Evolutionary conservation across 2,797 vertebrate species (phyloP), one percentile per base, ranked within the genome.

Genomic region (Hybognathus amarus): DNA sequence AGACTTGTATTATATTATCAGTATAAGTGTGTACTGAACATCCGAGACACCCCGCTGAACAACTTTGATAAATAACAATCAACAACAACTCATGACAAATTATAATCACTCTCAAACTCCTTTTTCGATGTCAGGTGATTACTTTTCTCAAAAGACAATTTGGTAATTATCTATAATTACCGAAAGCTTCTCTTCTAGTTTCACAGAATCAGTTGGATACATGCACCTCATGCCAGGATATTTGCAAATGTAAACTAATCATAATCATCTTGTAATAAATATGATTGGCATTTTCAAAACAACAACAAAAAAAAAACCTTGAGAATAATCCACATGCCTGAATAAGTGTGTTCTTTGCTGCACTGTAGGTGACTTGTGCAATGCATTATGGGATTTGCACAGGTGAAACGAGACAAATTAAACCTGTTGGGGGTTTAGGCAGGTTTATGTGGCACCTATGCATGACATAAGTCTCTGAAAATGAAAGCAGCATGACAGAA

Each of bases 401-500:
- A 90, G 91, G 90, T 92, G 89, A 92, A 87, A 87, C 80, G 85
- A 87, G 82, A 70, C n/a, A 33, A 86, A 90, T 83, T 83, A 63
- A 87, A 85, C 81, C 82, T 76, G 85, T 79, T 24, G 70, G 80
- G 87, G 87, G 86, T 86, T 89, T 79, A 85, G 84, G 88, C 75
- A 84, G 79, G 91, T 94, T 93, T 89, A 89, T 91, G 88, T 90
- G 92, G 92, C 90, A 92, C 92, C 92, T 91, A 89, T 91, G 90
- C 93, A 92, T 92, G 91, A 90, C 90, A 88, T 80, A 1, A 79
- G 85, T 80, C 89, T 88, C 90, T 87, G 92, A 91, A 91, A 93
- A 93, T 92, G 92, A 87, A 90, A 91, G 89, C 91, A 89, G 89
- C 87, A 84, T 89, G 89, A 89, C 73, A 88, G 76, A 86, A 85